Evolutionary conservation across 2,888 invertebrate species (phyloP), one percentile per base, ranked within the genome.

Genomic region (Dermolepida albohirtum): DNA sequence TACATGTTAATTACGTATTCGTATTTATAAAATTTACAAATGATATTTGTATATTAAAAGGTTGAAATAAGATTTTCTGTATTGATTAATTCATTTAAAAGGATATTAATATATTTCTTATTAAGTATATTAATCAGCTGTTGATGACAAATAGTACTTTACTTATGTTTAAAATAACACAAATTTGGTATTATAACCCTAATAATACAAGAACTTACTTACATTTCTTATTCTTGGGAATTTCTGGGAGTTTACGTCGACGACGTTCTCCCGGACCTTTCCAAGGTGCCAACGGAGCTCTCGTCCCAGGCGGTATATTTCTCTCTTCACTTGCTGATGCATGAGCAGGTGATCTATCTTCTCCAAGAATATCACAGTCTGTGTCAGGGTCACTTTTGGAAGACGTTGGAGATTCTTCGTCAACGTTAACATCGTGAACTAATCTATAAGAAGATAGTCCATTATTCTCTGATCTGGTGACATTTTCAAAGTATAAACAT

Each of bases 171-270:
- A 34, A 34, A 34, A 6, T 34, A 34, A 34, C 34, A 34, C 1
- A 34, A 34, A 34, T 34, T n/a, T 10, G 6, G 6, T 6, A 34
- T 34, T 8, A 7, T 7, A 34, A 34, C 6, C 6, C 34, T 5
- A 2, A 22, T 11, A 27, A 27, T 52, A 52, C 17, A 7, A 27
- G 27, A 47, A 64, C 44, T 44, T 29, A 77, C 90, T 90, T 83
- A 94, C 94, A 89, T 89, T 93, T 94, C 82, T 92, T 92, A 78
- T 92, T 92, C 82, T 94, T 95, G 5, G 95, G 95, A 76, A 95
- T 95, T 84, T 95, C 95, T 40, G 95, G 95, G 27, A 95, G 86
- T 84, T 93, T 93, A 84, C 95, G 87, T 76, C 96, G 86, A 78
- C 92, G 87, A 72, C 94, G 86, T 79, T 92, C 90, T 10, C 79